Conservation (phyloP, 1,140 invertebrate genomes). For the Protaetia brevitarsis region DNA sequence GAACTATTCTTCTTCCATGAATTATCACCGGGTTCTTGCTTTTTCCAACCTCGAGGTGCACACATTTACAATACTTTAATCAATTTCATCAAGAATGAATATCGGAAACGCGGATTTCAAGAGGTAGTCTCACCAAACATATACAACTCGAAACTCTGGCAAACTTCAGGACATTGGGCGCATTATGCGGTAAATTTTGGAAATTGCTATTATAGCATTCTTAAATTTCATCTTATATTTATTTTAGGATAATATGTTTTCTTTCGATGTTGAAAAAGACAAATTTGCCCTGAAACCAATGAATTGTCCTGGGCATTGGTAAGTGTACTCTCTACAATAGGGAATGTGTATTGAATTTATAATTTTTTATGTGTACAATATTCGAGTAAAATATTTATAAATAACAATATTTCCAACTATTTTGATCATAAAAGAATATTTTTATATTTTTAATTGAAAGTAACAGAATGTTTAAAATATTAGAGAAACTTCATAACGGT, state of each 20-base stretch:
- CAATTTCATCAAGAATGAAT: constrained; percentile 85
- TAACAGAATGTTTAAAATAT: no score
- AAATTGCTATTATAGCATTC: background rate
- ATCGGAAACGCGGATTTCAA: constrained; percentile 90
- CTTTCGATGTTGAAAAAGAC: constrained; percentile 96
- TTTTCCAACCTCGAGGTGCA: constrained; percentile 95
- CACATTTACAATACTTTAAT: constrained; percentile 95
- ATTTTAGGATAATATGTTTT: constrained; percentile 87
- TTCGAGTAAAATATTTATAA: no score
- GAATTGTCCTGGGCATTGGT: constrained; percentile 99
- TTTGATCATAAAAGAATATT: no score
- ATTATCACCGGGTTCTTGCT: constrained; percentile 95
- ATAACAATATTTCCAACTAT: no score
- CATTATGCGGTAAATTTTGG: constrained; percentile 73
- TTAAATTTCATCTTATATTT: background rate
- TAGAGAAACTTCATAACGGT: no score
- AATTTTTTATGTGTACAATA: no score
- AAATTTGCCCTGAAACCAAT: constrained; percentile 98
- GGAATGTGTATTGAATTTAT: background rate
- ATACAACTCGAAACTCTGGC: constrained; percentile 96
- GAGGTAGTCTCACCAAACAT: constrained; percentile 98
- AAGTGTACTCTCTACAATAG: constrained; percentile 44
- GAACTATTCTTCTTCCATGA: constrained; percentile 99
- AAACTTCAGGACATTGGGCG: constrained; percentile 97
- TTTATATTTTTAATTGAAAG: no score